phyloP scores from a whole-genome alignment of 2,888 invertebrate genomes.

The Diachrysia chrysitis region DNA sequence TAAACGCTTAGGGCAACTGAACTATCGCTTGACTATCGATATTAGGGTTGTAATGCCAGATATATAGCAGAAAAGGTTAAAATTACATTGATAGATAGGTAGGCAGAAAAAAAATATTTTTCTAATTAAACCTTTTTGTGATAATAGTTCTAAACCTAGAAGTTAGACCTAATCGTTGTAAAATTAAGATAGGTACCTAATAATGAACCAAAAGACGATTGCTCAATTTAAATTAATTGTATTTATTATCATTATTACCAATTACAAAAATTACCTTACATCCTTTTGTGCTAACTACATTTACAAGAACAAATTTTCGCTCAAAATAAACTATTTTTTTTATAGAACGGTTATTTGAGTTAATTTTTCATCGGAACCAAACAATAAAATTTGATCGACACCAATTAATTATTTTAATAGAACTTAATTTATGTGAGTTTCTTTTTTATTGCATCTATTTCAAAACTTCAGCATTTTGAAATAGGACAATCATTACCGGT shows the following conservation, averaged over 20 bases:
- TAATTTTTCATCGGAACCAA: conserved; percentile 9
- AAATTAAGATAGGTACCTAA: too few species aligned
- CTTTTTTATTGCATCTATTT: conserved; percentile 23
- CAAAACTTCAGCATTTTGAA: conserved; percentile 17
- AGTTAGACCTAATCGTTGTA: background rate
- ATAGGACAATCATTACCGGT: conserved; percentile 20
- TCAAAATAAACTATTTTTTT: background rate
- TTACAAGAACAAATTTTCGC: background rate
- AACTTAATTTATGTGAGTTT: conserved; percentile 39
- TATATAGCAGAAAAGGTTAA: too few species aligned
- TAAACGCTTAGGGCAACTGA: too few species aligned
- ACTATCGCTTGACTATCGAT: too few species aligned
- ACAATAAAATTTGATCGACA: conserved; percentile 14
- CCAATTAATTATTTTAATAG: conserved; percentile 17
- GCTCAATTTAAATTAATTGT: background rate
- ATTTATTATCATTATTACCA: background rate
- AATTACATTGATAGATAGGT: too few species aligned
- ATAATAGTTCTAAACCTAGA: background rate
- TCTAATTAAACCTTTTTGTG: background rate
- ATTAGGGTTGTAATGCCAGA: too few species aligned
- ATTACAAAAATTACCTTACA: background rate
- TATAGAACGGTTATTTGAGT: background rate
- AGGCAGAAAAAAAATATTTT: background rate
- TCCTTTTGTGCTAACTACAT: background rate
- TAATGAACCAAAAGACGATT: too few species aligned